A percentile compares a stretch with the other conserved stretches of the same genome.
These are phyloP conservation scores for Drosophila niveifrons DNA, from an alignment of 2,888 invertebrate species.

Conservation along the genomic window DNA sequence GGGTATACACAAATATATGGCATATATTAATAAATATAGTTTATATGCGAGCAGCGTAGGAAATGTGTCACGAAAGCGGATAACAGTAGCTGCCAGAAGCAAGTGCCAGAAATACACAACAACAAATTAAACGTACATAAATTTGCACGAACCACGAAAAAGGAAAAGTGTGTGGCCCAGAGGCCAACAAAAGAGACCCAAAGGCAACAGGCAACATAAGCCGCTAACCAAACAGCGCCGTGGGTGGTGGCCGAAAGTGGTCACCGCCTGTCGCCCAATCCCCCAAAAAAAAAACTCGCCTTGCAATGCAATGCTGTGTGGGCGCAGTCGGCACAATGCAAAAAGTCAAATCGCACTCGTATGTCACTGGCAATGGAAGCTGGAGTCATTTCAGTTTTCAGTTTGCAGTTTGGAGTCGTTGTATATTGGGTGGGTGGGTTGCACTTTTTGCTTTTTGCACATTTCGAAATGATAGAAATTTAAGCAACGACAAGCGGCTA, in stretches of 20 bases:
- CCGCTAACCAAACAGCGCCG: conserved; percentile 45
- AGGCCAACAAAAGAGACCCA: conserved; percentile 52
- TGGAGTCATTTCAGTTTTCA: conserved; percentile 15
- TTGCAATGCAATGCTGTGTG: conserved; percentile 45
- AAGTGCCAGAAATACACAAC: conserved; percentile 59
- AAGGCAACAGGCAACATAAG: conserved; percentile 33
- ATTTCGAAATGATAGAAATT: conserved; percentile 75
- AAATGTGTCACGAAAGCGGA: conserved; percentile 49
- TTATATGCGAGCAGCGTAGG: conserved; percentile 17
- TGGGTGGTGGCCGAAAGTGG: conserved; percentile 66
- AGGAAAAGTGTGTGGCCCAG: conserved; percentile 56
- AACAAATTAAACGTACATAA: conserved; percentile 46
- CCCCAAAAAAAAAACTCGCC: background rate
- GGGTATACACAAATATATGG: background rate
- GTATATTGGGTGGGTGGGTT: conserved; percentile 50
- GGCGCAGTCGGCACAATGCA: conserved; percentile 56
- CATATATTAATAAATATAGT: conserved; percentile 11
- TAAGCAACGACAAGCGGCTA: conserved; percentile 40
- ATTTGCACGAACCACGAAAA: conserved; percentile 48
- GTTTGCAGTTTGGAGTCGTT: conserved; percentile 5
- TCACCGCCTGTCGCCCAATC: conserved; percentile 46
- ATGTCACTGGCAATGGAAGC: conserved; percentile 60
- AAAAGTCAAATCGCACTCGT: conserved; percentile 57
- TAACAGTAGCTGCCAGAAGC: conserved; percentile 60
- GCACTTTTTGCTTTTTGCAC: conserved; percentile 5